phyloP scores from a whole-genome alignment of 2,888 invertebrate genomes.

The Mimumesa dahlbomi region DNA sequence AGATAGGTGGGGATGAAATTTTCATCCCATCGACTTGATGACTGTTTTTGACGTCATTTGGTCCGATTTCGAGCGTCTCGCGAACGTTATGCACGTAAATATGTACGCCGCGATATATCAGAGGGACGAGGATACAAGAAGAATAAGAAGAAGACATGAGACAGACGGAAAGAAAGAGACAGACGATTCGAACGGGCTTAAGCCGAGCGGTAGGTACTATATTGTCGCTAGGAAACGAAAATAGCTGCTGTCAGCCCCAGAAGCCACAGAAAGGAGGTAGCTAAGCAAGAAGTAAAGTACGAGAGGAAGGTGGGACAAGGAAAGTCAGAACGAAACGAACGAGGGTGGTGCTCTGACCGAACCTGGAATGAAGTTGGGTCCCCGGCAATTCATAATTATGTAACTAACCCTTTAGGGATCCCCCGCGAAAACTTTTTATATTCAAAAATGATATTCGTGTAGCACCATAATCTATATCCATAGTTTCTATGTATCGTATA shows the following conservation, averaged over 20 bases:
- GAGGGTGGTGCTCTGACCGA: constrained; percentile 32
- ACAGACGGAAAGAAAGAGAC: constrained; percentile 5
- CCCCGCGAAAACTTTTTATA: too few species aligned
- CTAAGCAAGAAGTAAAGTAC: constrained; percentile 36
- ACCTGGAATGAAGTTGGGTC: constrained; percentile 45
- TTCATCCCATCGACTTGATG: too few species aligned
- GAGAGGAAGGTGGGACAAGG: constrained; percentile 37
- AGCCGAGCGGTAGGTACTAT: constrained; percentile 45
- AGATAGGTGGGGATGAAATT: too few species aligned
- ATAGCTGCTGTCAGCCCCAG: constrained; percentile 65
- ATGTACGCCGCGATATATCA: neutral
- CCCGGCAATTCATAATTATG: constrained; percentile 25
- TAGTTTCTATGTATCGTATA: too few species aligned
- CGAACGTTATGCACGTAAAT: constrained; percentile 10
- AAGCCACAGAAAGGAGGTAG: constrained; percentile 39
- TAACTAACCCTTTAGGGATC: constrained; percentile 33
- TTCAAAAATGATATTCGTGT: too few species aligned
- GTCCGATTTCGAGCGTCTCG: neutral
- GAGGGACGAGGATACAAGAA: neutral
- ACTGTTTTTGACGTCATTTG: constrained; percentile 22
- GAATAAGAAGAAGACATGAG: constrained; percentile 10
- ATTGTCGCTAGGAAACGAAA: constrained; percentile 69
- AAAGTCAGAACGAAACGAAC: constrained; percentile 38
- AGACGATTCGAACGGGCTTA: constrained; percentile 14
- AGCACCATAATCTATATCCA: too few species aligned